Conservation (phyloP, 2,113 vertebrate species). For the Saiga tatarica region DNA sequence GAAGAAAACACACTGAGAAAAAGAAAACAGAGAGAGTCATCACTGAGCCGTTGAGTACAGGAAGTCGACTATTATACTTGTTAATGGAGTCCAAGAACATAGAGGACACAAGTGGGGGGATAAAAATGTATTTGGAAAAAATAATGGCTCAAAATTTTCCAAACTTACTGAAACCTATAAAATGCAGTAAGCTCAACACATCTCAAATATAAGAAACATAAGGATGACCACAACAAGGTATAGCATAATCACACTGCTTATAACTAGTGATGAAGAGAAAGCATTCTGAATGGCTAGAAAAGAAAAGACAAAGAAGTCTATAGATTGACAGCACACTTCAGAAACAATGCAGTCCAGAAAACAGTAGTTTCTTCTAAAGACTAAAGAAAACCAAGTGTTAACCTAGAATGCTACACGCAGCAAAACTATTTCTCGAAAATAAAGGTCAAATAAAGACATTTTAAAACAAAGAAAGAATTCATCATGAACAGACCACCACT, state of each 20-base stretch:
- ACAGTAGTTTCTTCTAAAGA: not conserved
- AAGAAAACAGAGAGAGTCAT: not conserved
- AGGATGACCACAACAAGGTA: not conserved
- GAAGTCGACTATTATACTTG: not conserved
- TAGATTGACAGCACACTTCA: not conserved
- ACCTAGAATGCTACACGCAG: not conserved
- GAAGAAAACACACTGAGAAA: not conserved
- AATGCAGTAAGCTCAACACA: not conserved
- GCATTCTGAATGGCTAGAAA: not conserved
- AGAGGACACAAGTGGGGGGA: not conserved
- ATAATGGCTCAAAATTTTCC: not conserved
- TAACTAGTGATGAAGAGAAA: not conserved
- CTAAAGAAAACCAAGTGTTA: not conserved
- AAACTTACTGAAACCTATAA: slow-evolving; percentile 21
- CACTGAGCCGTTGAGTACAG: not conserved
- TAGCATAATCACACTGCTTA: not conserved
- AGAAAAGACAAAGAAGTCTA: not conserved
- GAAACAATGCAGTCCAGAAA: not conserved
- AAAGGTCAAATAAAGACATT: not conserved
- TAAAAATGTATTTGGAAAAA: slow-evolving; percentile 19
- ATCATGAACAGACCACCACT: not conserved
- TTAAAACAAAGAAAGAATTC: not conserved
- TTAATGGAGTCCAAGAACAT: not conserved
- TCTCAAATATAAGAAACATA: not conserved
- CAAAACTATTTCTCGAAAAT: not conserved